Evolutionary conservation across 2,888 invertebrate genomes (phyloP), one percentile per base, ranked within the genome.

Genomic region (Atethmia centrago): DNA sequence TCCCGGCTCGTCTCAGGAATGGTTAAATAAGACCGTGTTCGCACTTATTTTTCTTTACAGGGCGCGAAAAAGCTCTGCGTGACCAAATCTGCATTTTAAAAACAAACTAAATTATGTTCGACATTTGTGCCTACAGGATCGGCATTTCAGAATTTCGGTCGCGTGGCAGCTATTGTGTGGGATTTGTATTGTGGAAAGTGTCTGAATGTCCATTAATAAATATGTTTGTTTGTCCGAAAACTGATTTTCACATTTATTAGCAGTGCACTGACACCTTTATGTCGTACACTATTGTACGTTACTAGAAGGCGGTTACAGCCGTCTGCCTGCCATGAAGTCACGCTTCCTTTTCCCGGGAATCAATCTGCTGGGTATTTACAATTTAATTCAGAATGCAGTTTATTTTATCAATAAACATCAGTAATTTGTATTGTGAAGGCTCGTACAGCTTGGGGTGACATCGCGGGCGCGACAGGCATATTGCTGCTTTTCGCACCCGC

Each of bases 1-100:
- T 92, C 87, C 89, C 85, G 87, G 87, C 87, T 88, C 89, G 83
- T 90, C 89, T 91, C 89, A 91, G 91, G 92, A 88, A 89, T 90
- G 84, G 90, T 91, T 92, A 91, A 93, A 92, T 91, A 90, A 93
- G 92, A 92, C 92, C 91, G 90, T 89, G 91, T 91, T 93, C 90
- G 86, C 88, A 92, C 92, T 93, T 92, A 91, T 92, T 89, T 89
- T 87, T 86, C 47, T 71, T 58, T 82, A 83, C 76, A 31, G 66
- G 31, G 63, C 16, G 36, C 10, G 59, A 77, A 55, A 53, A 56
- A 79, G 59, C 74, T 70, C 42, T 56, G 49, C 49, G 56, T 65
- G 55, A 78, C 55, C 12, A 53, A 62, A 66, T 82, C 61, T 70
- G 61, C 51, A 70, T 71, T 79, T 56, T 21, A 12, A 56, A 67